Evolutionary conservation across 2,113 vertebrate species (phyloP).

Genomic region (Electrona antarctica): DNA sequence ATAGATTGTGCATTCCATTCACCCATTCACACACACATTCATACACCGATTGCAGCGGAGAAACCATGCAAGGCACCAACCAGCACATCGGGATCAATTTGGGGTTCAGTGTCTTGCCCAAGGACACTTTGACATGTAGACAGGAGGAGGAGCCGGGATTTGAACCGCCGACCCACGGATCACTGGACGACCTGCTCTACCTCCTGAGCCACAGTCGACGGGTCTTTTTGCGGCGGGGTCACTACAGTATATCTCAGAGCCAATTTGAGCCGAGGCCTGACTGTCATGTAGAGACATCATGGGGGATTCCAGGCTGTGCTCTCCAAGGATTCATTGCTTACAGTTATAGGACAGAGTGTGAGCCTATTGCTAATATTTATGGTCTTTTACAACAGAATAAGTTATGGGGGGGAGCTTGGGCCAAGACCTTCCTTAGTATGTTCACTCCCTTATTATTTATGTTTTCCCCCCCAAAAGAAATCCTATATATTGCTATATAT

Average conservation of each 20-base stretch:
- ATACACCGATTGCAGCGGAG: no score
- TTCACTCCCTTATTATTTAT: slow-evolving; percentile 75
- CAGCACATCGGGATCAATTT: no score
- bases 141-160: no score
- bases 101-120: no score
- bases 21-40: no score
- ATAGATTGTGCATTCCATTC: no score
- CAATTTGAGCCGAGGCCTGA: slow-evolving; percentile 39
- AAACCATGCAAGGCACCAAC: no score
- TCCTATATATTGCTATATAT: slow-evolving; percentile 38
- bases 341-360: slow-evolving; percentile 55
- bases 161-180: no score
- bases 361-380: slow-evolving; percentile 78
- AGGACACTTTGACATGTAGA: no score
- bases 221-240: no score
- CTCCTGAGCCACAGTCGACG: no score
- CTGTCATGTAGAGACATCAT: slow-evolving; percentile 17
- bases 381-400: slow-evolving; percentile 59
- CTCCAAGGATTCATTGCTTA: slow-evolving; percentile 65
- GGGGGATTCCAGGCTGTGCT: slow-evolving; percentile 25
- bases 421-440: slow-evolving; percentile 69
- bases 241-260: slow-evolving; percentile 3
- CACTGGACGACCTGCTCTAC: no score
- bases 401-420: slow-evolving; percentile 65
- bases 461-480: slow-evolving; percentile 29